A percentile compares a stretch with the other conserved stretches of the same genome.
phyloP scores from a whole-genome alignment of 2,113 vertebrate species.

The Hassar affinis region DNA sequence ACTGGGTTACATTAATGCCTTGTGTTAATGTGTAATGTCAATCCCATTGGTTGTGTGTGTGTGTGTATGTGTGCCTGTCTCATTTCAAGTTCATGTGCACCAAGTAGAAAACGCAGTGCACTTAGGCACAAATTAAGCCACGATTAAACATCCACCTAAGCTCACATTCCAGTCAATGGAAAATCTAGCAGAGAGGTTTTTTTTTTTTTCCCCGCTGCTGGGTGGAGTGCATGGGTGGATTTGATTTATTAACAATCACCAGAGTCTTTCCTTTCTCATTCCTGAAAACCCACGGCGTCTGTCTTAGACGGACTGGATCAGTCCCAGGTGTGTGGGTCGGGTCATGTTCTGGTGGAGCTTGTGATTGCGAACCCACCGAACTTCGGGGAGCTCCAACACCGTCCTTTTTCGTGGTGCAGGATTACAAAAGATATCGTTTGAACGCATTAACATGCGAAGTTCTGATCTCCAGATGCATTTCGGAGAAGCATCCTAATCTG shows the following conservation, averaged over 20 bases:
- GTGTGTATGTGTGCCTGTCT: neutral
- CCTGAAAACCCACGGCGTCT: neutral
- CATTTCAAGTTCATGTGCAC: neutral
- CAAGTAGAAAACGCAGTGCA: neutral
- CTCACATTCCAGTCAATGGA: conserved; percentile 21
- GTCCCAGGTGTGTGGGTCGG: neutral
- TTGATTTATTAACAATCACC: conserved; percentile 38
- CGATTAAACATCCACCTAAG: neutral
- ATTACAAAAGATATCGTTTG: neutral
- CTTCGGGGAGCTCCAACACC: neutral
- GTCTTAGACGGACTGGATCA: neutral
- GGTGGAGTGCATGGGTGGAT: conserved; percentile 41
- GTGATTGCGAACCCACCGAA: conserved; percentile 12
- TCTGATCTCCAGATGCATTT: neutral
- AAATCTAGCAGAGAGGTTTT: neutral
- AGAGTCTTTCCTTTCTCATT: neutral
- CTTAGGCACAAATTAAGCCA: neutral
- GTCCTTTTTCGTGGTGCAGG: neutral
- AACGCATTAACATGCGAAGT: neutral
- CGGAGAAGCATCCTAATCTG: neutral
- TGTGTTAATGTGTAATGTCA: neutral
- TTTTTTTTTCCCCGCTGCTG: conserved; percentile 6
- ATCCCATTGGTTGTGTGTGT: neutral
- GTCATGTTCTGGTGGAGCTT: conserved; percentile 26
- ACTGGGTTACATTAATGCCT: neutral